Evolutionary conservation across 2,113 vertebrate genomes (phyloP).

Genomic region (Hippoglossus stenolepis): DNA sequence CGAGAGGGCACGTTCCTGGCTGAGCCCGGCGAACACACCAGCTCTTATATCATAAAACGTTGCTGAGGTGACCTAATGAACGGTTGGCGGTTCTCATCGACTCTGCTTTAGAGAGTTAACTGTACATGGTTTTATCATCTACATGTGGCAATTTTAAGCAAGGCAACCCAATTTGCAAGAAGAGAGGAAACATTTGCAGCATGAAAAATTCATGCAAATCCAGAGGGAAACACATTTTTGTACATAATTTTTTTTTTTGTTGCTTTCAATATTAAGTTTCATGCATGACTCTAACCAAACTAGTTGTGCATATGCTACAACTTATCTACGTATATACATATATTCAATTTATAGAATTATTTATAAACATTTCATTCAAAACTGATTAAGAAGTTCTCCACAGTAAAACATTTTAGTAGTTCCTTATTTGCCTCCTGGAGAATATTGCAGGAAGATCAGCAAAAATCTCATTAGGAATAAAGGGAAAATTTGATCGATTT

Average conservation of each 20-base stretch:
- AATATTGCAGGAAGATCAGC: background rate
- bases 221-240: background rate
- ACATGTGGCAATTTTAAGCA: constrained; percentile 14
- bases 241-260: background rate
- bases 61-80: constrained; percentile 6
- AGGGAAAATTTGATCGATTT: too few relatives aligned
- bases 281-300: background rate
- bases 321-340: background rate
- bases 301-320: background rate
- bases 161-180: constrained; percentile 9
- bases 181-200: background rate
- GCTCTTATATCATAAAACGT: background rate
- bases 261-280: background rate
- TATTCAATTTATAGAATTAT: too few relatives aligned
- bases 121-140: background rate
- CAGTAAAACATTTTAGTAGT: background rate
- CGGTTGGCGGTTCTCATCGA: background rate
- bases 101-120: background rate
- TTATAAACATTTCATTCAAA: background rate
- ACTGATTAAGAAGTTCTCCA: background rate
- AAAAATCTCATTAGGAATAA: too few relatives aligned
- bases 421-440: background rate
- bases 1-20: constrained; percentile 7
- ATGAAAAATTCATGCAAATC: background rate
- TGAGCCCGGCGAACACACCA: too few relatives aligned